phyloP scores from a whole-genome alignment of 2,888 invertebrate genomes.

The Altica lythri region DNA sequence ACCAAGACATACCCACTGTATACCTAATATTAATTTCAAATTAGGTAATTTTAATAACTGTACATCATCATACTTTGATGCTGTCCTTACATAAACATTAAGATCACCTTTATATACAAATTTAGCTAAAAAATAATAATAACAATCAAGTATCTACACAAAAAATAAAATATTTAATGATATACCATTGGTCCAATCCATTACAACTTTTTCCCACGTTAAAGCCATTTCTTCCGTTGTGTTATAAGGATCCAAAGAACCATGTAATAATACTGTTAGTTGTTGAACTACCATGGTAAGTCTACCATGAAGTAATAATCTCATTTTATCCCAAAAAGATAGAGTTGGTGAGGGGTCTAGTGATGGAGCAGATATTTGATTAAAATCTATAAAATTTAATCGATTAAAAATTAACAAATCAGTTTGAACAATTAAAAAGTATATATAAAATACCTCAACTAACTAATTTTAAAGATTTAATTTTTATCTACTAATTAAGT shows the following conservation, averaged over 20 bases:
- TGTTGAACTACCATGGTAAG: conserved; percentile 86
- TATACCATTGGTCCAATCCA: conserved; percentile 94
- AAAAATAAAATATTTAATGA: too few species aligned
- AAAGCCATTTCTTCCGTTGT: conserved; percentile 99
- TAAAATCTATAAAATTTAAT: conserved; percentile 71
- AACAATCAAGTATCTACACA: too few species aligned
- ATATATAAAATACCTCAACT: too few species aligned
- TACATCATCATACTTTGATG: conserved; percentile 98
- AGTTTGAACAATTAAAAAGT: too few species aligned
- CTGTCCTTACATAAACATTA: conserved; percentile 93
- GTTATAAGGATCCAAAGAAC: conserved; percentile 97
- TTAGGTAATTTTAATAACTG: conserved; percentile 89
- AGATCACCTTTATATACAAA: conserved; percentile 91
- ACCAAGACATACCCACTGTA: conserved; percentile 90
- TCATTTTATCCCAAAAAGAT: conserved; percentile 97
- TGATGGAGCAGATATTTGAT: conserved; percentile 84
- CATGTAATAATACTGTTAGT: conserved; percentile 90
- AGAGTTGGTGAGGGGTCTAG: conserved; percentile 91
- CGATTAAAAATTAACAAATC: too few species aligned
- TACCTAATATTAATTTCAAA: conserved; percentile 78
- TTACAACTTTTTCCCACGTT: conserved; percentile 89
- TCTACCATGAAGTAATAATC: conserved; percentile 90
- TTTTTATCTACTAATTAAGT: too few species aligned
- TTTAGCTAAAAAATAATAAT: conserved; percentile 68
- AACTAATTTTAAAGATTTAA: too few species aligned